Evolutionary conservation across 1,140 invertebrate genomes (phyloP), one percentile per base, ranked within the genome.

Genomic region (Diabrotica virgifera): DNA sequence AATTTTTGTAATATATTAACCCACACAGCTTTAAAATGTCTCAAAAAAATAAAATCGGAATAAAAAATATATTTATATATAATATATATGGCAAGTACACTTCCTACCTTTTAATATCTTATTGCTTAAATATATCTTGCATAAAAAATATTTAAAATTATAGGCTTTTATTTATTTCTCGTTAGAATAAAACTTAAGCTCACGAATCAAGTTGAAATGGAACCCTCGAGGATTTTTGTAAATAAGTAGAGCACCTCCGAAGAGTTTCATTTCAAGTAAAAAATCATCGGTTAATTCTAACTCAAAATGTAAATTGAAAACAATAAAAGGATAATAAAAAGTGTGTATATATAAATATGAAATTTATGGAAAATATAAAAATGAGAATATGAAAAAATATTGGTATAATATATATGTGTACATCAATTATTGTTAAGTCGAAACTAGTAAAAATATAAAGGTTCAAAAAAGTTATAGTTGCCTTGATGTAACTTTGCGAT

Each of bases 1-100:
- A 46, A 46, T 13, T 59, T 59, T 59, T 51, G 38, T 59, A 59
- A 54, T 62, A 37, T 54, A 62, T 62, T 50, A 54, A 54, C 60
- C 37, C 60, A 54, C 60, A 62, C 52, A 54, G 60, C 60, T 52
- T 62, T 36, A 57, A 58, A 64, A 64, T 57, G 13, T 59, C 46
- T 64, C 62, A 59, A 59, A 64, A 64, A 64, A 57, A 57, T 59
- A 59, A 64, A 64, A 64, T 51, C 38, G 62, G 62, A 64, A 59
- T 64, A 57, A 57, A 64, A 64, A 64, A 64, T 64, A 64, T 62
- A 62, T 62, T 54, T 62, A 53, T 62, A 52, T 62, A 62, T 62
- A 62, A 62, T 62, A 62, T 46, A 46, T 64, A 64, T 50, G 54
- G 40, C 56, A 57, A 57, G 62, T 59, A 64, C 53, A 59, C 55